Evolutionary conservation across 2,113 vertebrate species (phyloP).

Genomic region (Podiceps cristatus): DNA sequence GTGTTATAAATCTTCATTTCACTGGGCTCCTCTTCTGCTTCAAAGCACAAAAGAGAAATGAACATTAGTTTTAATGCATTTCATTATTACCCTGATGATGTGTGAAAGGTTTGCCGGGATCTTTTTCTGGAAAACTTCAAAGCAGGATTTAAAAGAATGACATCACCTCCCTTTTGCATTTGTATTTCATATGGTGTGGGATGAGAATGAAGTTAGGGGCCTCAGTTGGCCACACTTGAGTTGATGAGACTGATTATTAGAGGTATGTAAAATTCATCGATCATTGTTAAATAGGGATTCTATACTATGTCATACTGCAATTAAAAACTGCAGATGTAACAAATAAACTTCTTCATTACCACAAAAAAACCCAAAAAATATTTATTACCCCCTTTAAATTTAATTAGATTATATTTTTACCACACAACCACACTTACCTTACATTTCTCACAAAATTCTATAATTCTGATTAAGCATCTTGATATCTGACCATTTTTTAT

Average conservation of each 20-base stretch:
- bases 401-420: not conserved
- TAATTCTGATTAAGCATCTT: not conserved
- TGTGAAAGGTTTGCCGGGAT: slow-evolving; percentile 9
- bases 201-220: not conserved
- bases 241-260: not conserved
- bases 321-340: not conserved
- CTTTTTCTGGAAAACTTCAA: slow-evolving; percentile 42
- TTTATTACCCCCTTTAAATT: not conserved
- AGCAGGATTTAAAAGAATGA: slow-evolving; percentile 39
- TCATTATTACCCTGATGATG: slow-evolving; percentile 45
- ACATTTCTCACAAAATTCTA: not conserved
- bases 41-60: not conserved
- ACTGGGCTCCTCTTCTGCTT: not conserved
- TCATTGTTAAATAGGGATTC: not conserved
- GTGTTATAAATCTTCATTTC: not conserved
- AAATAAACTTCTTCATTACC: not conserved
- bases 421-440: not conserved
- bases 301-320: not conserved
- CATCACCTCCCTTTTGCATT: not conserved
- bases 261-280: not conserved
- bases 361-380: not conserved
- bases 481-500: not conserved
- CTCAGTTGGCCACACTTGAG: not conserved
- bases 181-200: not conserved
- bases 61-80: slow-evolving; percentile 23